phyloP scores from a whole-genome alignment of 2,797 vertebrate species.

The Tinamus major region DNA sequence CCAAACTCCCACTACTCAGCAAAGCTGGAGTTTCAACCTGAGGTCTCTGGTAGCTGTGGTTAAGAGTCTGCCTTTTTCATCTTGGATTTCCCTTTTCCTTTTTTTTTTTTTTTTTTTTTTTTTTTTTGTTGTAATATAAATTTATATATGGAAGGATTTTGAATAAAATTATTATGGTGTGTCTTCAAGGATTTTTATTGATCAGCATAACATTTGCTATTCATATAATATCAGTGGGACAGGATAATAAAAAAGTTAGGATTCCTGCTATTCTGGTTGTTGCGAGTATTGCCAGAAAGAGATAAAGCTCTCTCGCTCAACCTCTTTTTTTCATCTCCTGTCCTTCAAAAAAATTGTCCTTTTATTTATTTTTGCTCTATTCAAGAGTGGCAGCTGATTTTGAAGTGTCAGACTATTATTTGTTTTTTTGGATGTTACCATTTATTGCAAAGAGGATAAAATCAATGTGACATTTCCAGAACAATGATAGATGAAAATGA shows the following conservation, averaged over 20 bases:
- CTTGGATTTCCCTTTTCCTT: not conserved
- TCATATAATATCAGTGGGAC: conserved; percentile 6
- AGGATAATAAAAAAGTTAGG: conserved; percentile 28
- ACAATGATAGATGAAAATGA: conserved; percentile 80
- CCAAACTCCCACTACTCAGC: rapidly evolving
- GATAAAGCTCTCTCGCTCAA: not conserved
- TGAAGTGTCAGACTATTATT: conserved; percentile 78
- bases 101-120: not conserved
- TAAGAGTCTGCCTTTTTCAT: not conserved
- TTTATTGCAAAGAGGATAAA: conserved; percentile 83
- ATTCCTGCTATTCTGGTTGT: conserved; percentile 48
- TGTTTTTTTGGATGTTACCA: conserved; percentile 75
- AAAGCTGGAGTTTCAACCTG: not conserved
- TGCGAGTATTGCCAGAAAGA: conserved; percentile 61
- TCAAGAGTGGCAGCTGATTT: conserved; percentile 78
- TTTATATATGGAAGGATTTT: not conserved
- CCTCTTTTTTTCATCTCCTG: not conserved
- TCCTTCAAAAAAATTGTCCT: conserved; percentile 79
- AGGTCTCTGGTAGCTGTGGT: not conserved
- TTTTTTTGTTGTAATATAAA: not conserved
- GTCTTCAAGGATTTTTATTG: not conserved
- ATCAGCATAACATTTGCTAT: not conserved
- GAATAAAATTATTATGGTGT: not conserved
- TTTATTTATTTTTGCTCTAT: conserved; percentile 80
- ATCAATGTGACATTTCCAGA: conserved; percentile 86